Percentiles rank a stretch among this genome's conserved stretches.
Conservation (phyloP, 2,888 invertebrate species). For the Hirtodrosophila histrioides region DNA sequence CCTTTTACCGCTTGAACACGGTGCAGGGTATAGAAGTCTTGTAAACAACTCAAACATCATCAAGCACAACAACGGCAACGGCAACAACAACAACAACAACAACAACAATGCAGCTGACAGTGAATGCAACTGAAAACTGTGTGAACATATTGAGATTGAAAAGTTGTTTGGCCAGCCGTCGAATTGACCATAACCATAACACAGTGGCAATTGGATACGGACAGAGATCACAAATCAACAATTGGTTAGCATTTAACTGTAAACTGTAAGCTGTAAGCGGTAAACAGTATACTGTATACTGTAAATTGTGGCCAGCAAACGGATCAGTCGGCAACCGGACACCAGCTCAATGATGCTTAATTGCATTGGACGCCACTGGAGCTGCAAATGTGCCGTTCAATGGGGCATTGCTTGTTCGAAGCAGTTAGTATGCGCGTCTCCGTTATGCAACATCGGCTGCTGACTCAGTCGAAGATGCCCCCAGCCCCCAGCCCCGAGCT, state of each 20-base stretch:
- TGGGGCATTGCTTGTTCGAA: constrained; percentile 64
- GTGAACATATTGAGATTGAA: constrained; percentile 74
- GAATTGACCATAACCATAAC: constrained; percentile 75
- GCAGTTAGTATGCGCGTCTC: constrained; percentile 39
- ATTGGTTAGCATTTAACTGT: constrained; percentile 44
- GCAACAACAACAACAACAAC: constrained; percentile 17
- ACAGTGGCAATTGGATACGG: constrained; percentile 69
- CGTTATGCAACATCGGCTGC: constrained; percentile 61
- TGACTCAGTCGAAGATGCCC: not conserved
- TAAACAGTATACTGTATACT: constrained; percentile 52
- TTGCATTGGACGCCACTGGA: constrained; percentile 56
- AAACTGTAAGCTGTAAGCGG: constrained; percentile 28
- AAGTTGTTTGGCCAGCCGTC: constrained; percentile 73
- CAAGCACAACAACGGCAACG: constrained; percentile 6
- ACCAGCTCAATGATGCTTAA: constrained; percentile 63
- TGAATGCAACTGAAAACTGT: constrained; percentile 64
- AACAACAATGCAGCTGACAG: constrained; percentile 22
- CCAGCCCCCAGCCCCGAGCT: no score
- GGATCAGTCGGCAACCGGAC: constrained; percentile 71
- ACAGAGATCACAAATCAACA: constrained; percentile 48
- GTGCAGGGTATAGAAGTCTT: constrained; percentile 50
- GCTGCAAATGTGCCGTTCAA: constrained; percentile 61
- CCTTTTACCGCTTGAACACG: no score
- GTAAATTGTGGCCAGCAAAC: no score
- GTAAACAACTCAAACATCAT: constrained; percentile 40